Percentiles rank a stretch among this genome's conserved stretches.
Conservation (phyloP, 2,888 invertebrate genomes). For the Aphodius granarius region DNA sequence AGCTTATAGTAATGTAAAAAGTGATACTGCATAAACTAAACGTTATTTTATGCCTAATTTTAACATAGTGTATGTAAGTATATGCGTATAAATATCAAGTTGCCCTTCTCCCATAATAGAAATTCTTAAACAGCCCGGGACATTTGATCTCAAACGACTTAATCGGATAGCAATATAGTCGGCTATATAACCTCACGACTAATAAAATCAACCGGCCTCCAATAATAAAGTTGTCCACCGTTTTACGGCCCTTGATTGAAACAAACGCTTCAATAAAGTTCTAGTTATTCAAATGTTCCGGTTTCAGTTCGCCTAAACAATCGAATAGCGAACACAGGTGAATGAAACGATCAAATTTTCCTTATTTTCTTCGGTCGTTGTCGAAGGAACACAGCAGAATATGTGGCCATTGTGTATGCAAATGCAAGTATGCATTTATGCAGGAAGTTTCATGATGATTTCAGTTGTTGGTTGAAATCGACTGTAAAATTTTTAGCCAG, state of each 20-base stretch:
- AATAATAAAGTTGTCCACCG: not conserved
- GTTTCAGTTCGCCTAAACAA: not conserved
- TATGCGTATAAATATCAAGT: not conserved
- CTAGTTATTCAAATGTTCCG: not conserved
- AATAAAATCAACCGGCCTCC: not conserved
- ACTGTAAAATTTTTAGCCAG: not conserved
- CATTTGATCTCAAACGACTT: not conserved
- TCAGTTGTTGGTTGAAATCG: not conserved
- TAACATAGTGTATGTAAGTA: too few species aligned
- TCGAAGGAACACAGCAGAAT: too few species aligned
- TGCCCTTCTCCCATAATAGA: not conserved
- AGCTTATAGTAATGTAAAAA: too few species aligned
- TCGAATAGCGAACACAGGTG: not conserved
- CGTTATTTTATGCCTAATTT: too few species aligned
- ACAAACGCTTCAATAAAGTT: not conserved
- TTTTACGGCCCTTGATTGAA: not conserved
- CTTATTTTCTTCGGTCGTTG: too few species aligned
- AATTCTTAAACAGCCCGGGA: not conserved
- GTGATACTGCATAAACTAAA: too few species aligned
- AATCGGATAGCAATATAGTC: not conserved
- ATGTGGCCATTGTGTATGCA: not conserved
- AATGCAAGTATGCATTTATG: not conserved
- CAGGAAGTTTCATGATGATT: not conserved
- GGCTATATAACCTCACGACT: not conserved
- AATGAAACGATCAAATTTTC: not conserved